A percentile compares a stretch with the other conserved stretches of the same genome.
phyloP scores from a whole-genome alignment of 2,113 vertebrate species.

The Bothrops jararaca region DNA sequence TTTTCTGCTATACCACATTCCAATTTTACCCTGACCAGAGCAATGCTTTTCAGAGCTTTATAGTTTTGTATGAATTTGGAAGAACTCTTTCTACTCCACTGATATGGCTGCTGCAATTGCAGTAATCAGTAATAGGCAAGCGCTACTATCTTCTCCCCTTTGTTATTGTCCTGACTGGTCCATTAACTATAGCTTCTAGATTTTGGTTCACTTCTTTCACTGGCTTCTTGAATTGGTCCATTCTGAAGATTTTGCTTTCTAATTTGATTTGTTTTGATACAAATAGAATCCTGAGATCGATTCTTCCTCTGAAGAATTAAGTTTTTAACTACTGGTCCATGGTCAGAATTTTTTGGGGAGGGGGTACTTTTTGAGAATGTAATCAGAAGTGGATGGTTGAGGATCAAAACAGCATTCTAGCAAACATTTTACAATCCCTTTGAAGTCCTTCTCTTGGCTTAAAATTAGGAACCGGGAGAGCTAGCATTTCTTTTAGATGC shows the following conservation, averaged over 20 bases:
- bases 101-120: not conserved
- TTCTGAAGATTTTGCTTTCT: not conserved
- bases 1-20: not conserved
- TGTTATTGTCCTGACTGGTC: not conserved
- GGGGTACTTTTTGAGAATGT: not conserved
- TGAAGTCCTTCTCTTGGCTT: not conserved
- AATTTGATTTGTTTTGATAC: not conserved
- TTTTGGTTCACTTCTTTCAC: not conserved
- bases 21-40: not conserved
- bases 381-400: not conserved
- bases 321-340: not conserved
- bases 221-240: not conserved
- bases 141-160: not conserved
- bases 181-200: not conserved
- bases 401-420: not conserved
- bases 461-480: not conserved
- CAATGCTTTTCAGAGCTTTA: not conserved
- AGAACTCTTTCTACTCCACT: not conserved
- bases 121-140: not conserved
- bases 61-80: conserved; percentile 5
- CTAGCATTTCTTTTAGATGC: not conserved
- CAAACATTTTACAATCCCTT: not conserved
- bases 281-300: not conserved
- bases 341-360: not conserved
- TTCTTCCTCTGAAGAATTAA: not conserved